A percentile compares a stretch with the other conserved stretches of the same genome.
Evolutionary conservation across 1,140 invertebrate genomes (phyloP).

Genomic region (Glossosoma conforme): DNA sequence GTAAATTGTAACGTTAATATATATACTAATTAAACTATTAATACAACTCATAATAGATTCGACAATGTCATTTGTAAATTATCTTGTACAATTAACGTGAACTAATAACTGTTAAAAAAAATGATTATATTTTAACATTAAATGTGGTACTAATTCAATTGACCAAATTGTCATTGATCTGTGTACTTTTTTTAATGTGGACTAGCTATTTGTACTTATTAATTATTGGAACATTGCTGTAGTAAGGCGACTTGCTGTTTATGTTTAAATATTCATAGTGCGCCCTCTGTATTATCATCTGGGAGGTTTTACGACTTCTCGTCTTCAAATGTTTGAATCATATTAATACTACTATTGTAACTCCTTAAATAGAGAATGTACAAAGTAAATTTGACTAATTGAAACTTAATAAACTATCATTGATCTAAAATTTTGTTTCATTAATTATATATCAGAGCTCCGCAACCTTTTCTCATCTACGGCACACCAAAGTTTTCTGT

Average conservation of each 20-base stretch:
- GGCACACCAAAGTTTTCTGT: no score
- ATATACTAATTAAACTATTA: not conserved
- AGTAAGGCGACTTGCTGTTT: no score
- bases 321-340: conserved; percentile 12
- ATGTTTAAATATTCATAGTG: no score
- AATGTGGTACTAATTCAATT: conserved; percentile 1
- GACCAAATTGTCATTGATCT: conserved; percentile 5
- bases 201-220: not conserved
- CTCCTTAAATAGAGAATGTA: conserved; percentile 24
- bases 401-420: conserved; percentile 30
- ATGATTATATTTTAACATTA: conserved; percentile 4
- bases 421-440: conserved; percentile 23
- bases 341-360: conserved; percentile 18
- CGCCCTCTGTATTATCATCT: no score
- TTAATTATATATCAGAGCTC: no score
- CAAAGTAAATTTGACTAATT: conserved; percentile 29
- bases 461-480: no score
- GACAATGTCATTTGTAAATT: not conserved
- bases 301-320: no score
- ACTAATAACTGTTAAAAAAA: not conserved
- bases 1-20: conserved; percentile 8
- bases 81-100: not conserved
- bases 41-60: not conserved
- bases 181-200: conserved; percentile 7
- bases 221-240: not conserved